phyloP scores from a whole-genome alignment of 2,888 invertebrate genomes.

The Subacronicta megacephala region DNA sequence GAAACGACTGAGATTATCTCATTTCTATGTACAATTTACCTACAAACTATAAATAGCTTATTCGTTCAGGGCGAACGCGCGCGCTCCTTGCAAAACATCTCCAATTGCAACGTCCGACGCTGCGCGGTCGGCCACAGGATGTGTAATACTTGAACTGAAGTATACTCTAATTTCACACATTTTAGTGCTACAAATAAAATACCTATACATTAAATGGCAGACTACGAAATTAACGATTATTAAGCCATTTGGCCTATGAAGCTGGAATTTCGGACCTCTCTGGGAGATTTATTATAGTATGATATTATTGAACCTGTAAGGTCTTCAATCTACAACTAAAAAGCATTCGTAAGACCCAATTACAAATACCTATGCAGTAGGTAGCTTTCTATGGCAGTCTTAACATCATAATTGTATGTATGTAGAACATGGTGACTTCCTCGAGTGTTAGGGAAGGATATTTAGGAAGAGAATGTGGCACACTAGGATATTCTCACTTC shows the following conservation, averaged over 20 bases:
- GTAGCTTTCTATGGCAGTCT: background rate
- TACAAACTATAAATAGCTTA: slow-evolving; percentile 29
- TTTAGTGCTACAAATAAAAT: no score
- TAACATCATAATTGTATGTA: slow-evolving; percentile 6
- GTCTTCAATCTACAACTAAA: no score
- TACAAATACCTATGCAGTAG: no score
- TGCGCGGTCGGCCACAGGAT: background rate
- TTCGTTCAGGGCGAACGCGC: slow-evolving; percentile 21
- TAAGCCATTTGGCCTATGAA: no score
- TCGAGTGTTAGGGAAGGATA: slow-evolving; percentile 15
- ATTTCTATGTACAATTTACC: no score
- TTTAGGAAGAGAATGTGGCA: slow-evolving; percentile 36
- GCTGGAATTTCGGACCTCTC: no score
- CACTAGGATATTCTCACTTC: slow-evolving; percentile 46
- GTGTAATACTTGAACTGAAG: slow-evolving; percentile 3
- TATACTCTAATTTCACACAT: background rate
- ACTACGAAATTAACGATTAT: no score
- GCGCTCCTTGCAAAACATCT: slow-evolving; percentile 15
- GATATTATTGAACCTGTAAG: no score
- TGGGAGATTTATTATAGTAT: no score
- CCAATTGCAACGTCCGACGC: background rate
- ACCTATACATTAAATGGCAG: no score
- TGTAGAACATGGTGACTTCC: slow-evolving; percentile 1
- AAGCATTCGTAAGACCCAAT: no score
- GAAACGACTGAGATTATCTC: no score